Base-by-base conservation (phyloP, 2,888 invertebrate species). In the Eupithecia abbreviata region DNA sequence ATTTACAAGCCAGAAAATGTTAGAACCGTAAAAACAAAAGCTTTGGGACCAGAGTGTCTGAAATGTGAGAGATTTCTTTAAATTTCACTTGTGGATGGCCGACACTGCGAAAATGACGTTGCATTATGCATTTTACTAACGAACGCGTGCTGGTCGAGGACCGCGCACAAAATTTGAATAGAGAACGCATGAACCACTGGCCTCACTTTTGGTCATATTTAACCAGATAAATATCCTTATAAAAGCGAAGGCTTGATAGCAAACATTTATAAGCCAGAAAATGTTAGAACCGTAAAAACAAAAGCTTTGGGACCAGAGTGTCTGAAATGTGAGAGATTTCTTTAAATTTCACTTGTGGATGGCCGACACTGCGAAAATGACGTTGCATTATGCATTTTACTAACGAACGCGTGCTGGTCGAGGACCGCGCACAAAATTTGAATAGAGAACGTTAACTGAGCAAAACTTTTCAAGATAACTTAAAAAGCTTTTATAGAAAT, bases 71-170 rank as follows among this genome's bases (percentile, higher is more conserved):
- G 81, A 84, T 86, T 89, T 88, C 88, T 90, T 89, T 84, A 88
- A 88, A 87, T 89, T 87, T 89, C 87, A 88, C 89, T 90, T 89
- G 89, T 87, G 85, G 85, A 85, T 82, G 83, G 84, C 79, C 77
- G 82, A 81, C 84, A 82, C 66, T 42, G 83, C 79, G 79, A 81
- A 85, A 86, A 89, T 89, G 89, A 89, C 86, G 88, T 90, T 93
- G 93, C 92, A 93, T 93, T 90, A 93, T 93, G 92, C 92, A 93
- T 93, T 91, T 90, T 81, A 83, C 91, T 93, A 93, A 93, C 93
- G 93, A 93, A 92, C 92, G 90, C 89, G 89, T 90, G 87, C 90
- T 83, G 30, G 62, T 4, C 84, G 85, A 84, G 84, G 86, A 85
- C 87, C 84, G 87, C 85, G 87, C 87, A 87, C 84, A 85, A 90